Evolutionary conservation across 2,797 vertebrate species (phyloP).

Genomic region (Pempheris klunzingeri): DNA sequence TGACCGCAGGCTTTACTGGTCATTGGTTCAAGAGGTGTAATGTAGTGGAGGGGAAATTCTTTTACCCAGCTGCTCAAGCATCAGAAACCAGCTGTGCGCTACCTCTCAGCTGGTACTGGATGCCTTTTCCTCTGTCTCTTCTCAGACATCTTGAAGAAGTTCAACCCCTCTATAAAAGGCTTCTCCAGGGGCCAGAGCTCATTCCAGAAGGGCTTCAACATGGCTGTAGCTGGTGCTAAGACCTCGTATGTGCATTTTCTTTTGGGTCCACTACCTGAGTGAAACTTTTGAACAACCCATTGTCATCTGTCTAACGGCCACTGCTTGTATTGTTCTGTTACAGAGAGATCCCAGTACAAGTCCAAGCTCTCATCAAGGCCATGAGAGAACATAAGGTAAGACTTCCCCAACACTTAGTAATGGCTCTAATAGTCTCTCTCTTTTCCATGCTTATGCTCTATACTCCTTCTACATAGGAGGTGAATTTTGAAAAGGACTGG

Average conservation of each 20-base stretch:
- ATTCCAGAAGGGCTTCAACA: slow-evolving; percentile 87
- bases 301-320: not conserved
- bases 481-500: slow-evolving; percentile 92
- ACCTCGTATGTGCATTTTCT: slow-evolving; percentile 81
- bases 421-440: not conserved
- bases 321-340: slow-evolving; percentile 35
- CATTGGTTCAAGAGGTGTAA: too few species aligned
- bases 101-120: not conserved
- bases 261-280: not conserved
- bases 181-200: slow-evolving; percentile 84
- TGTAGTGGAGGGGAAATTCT: not conserved
- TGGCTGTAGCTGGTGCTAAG: slow-evolving; percentile 84
- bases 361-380: slow-evolving; percentile 81
- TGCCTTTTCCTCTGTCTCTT: not conserved
- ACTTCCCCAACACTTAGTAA: not conserved
- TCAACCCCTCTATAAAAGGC: slow-evolving; percentile 88
- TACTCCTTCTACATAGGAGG: slow-evolving; percentile 77
- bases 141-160: slow-evolving; percentile 93
- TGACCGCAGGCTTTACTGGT: not conserved
- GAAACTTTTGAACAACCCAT: not conserved
- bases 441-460: slow-evolving; percentile 29
- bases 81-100: not conserved
- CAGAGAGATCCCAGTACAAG: slow-evolving; percentile 89
- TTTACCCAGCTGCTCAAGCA: not conserved
- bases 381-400: slow-evolving; percentile 88